A percentile compares a stretch with the other conserved stretches of the same genome.
phyloP scores from a whole-genome alignment of 2,888 invertebrate genomes.

The Eupithecia tripunctaria region DNA sequence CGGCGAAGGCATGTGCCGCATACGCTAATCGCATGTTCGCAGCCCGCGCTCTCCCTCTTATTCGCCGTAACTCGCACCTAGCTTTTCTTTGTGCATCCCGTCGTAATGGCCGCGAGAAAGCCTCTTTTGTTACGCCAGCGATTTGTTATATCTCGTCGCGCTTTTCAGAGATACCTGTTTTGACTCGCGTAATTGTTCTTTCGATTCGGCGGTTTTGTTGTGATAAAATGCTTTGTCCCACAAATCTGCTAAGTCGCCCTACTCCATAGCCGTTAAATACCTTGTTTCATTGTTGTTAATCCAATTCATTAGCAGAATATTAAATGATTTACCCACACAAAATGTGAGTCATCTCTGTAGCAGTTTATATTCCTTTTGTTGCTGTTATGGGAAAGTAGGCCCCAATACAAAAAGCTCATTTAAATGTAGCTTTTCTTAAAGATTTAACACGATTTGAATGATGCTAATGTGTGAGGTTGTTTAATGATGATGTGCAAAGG shows the following conservation, averaged over 20 bases:
- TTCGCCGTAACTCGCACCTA: constrained; percentile 59
- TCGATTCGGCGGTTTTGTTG: constrained; percentile 79
- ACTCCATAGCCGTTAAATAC: constrained; percentile 59
- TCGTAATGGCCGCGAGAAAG: constrained; percentile 82
- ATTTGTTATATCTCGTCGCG: constrained; percentile 81
- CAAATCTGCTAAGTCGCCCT: constrained; percentile 74
- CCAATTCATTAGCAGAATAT: constrained; percentile 65
- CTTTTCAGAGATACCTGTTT: constrained; percentile 79
- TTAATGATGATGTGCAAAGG: constrained; percentile 50
- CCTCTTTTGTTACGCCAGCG: constrained; percentile 81
- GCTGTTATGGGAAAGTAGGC: constrained; percentile 9
- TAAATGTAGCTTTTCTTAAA: constrained; percentile 19
- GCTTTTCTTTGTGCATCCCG: constrained; percentile 69
- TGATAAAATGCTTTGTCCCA: constrained; percentile 82
- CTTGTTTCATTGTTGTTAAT: constrained; percentile 71
- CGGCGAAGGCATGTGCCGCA: constrained; percentile 61
- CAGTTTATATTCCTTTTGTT: constrained; percentile 40
- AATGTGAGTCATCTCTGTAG: constrained; percentile 37
- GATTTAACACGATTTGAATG: constrained; percentile 29
- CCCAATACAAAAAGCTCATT: constrained; percentile 14
- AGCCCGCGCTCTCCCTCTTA: constrained; percentile 50
- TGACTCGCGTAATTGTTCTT: constrained; percentile 83
- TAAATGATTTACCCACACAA: constrained; percentile 36
- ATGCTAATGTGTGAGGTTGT: constrained; percentile 28
- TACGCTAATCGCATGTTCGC: constrained; percentile 70